Evolutionary conservation across 2,797 vertebrate species (phyloP), one percentile per base, ranked within the genome.

Genomic region (Hapalemur alaotrensis): DNA sequence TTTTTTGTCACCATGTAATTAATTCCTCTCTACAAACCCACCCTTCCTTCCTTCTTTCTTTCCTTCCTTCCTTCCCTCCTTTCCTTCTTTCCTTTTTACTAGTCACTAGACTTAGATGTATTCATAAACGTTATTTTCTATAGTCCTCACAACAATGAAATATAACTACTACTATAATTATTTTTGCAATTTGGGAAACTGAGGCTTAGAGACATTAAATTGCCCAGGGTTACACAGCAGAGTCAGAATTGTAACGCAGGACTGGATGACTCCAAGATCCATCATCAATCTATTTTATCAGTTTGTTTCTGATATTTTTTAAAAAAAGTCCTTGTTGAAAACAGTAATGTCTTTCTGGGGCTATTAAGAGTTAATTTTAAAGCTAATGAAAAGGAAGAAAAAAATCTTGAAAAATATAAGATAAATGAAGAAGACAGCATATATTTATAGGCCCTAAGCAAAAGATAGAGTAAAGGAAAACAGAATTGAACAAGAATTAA

Each of bases 341-440:
- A 61, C 4, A 11, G 4, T 22, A 84, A 85, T 54, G 3, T n/a
- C 3, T 81, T 82, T 88, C 22, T 17, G 12, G 11, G 12, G 0
- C 69, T 96, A 82, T 96, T 97, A 86, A 91, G 84, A 57, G 43
- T 92, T 85, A 65, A 85, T 89, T 93, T 95, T 90, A 61, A 76
- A 93, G 25, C 54, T 89, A 76, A 82, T 88, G 41, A 59, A 82
- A 95, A 87, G 28, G 32, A 86, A 91, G 17, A 72, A 93, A 88
- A 91, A 65, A 35, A 20, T 35, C 17, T n/a, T 90, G n/a, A 72
- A 88, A 95, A 78, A 69, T 25, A 41, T 59, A 75, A 82, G 63
- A 61, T 61, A 80, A 69, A 67, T 95, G 69, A 93, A 18, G 11
- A 91, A 94, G 41, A 78, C 6, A 85, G 28, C 5, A 50, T 91